Evolutionary conservation across 2,888 invertebrate species (phyloP).

Genomic region (Thyatira batis): DNA sequence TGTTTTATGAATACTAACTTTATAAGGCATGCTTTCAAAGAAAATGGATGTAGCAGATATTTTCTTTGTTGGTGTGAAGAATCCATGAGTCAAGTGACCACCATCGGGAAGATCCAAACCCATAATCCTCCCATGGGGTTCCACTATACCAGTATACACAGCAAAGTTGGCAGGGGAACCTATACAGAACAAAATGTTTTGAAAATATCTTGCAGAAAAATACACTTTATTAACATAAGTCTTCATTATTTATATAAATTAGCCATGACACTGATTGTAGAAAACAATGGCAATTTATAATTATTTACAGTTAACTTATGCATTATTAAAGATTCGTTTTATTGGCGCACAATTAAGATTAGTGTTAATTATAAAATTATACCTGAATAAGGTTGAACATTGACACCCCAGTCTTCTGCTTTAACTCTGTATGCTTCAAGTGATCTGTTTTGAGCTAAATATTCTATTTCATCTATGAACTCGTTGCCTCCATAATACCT

Average conservation of each 20-base stretch:
- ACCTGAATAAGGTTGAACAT: slow-evolving; percentile 98
- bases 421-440: slow-evolving; percentile 91
- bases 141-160: slow-evolving; percentile 94
- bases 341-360: not conserved
- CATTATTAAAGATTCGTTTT: not conserved
- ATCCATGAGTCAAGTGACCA: slow-evolving; percentile 96
- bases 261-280: not conserved
- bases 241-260: not conserved
- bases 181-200: slow-evolving; percentile 19
- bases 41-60: slow-evolving; percentile 98
- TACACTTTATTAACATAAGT: too few species aligned
- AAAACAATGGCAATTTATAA: not conserved
- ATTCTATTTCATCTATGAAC: slow-evolving; percentile 95
- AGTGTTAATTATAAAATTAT: slow-evolving; percentile 16
- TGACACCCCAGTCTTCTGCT: slow-evolving; percentile 96
- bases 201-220: too few species aligned
- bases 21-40: slow-evolving; percentile 99
- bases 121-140: slow-evolving; percentile 98
- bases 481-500: slow-evolving; percentile 99
- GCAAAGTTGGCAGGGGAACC: slow-evolving; percentile 98
- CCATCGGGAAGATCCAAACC: slow-evolving; percentile 98
- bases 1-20: slow-evolving; percentile 75
- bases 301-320: not conserved
- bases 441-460: slow-evolving; percentile 93
- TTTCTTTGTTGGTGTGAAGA: slow-evolving; percentile 94